Evolutionary conservation across 64 coral and sea anemone genomes (phyloP), one percentile per base, ranked within the genome.

Genomic region (Montipora capricornis): DNA sequence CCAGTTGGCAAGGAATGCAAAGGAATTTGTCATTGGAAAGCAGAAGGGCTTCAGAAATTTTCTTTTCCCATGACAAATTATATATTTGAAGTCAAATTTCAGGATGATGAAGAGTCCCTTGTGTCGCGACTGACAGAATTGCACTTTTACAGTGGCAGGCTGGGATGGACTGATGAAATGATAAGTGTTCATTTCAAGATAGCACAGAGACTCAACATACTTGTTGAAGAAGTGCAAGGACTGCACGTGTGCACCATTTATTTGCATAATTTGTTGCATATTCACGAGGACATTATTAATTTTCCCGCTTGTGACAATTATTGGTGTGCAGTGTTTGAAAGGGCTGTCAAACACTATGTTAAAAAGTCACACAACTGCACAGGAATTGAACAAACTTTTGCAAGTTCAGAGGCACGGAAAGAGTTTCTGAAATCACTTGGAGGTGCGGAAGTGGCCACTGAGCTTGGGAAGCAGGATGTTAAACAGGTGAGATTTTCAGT

Each of bases 331-430:
- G 87, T 89, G 45, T 89, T 75, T 89, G 87, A 89, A 75, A 73
- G 87, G 49, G 87, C 87, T 26, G 87, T 89, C 9, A 89, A 93
- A 78, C 22, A 88, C 4, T 93, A 93, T 20, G 51, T 88, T 44
- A 93, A 93, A 80, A 93, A 81, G 75, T 88, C n/a, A n/a, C 92
- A 81, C 84, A 93, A 93, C 83, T 88, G 92, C 46, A 93, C 88
- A 93, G 83, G 83, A 13, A 93, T 88, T 94, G 78, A 94, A 89
- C 61, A 24, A 12, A 94, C 92, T 44, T 94, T 94, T 94, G 92
- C 92, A 44, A 17, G 44, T 47, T 88, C 84, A 89, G 87, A 94
- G 61, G 44, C 82, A 87, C 50, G 47, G 44, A 77, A 83, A 87
- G 91, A 87, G 44, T 82, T 58, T 67, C 55, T 92, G 26, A 95